A percentile compares a stretch with the other conserved stretches of the same genome.
Evolutionary conservation across 2,113 vertebrate genomes (phyloP).

Genomic region (Falcunculus frontatus): DNA sequence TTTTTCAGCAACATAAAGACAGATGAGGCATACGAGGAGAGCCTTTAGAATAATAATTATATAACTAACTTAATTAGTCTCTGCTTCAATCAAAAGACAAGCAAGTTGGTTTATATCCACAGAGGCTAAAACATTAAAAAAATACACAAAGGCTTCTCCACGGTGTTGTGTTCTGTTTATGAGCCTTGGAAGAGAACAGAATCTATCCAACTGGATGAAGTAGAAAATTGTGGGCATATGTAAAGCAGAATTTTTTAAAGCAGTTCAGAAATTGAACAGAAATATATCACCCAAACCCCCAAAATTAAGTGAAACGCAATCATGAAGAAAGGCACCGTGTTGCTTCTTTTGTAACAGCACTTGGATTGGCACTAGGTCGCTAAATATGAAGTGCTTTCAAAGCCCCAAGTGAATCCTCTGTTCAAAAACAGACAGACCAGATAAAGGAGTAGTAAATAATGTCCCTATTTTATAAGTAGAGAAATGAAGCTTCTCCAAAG

Average conservation of each 20-base stretch:
- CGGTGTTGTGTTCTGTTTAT: neutral
- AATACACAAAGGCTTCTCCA: neutral
- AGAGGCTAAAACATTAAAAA: neutral
- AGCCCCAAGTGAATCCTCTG: neutral
- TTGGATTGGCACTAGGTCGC: neutral
- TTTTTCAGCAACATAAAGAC: slow-evolving; percentile 51
- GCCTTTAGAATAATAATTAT: slow-evolving; percentile 43
- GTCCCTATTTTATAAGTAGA: neutral
- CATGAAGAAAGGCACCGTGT: fast-evolving
- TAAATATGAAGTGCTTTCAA: neutral
- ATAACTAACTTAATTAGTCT: slow-evolving; percentile 36
- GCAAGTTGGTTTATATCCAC: neutral
- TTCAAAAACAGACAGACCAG: neutral
- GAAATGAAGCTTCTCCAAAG: neutral
- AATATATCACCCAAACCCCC: fast-evolving
- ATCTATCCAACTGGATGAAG: neutral
- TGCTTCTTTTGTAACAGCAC: neutral
- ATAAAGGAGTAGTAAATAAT: neutral
- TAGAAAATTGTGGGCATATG: neutral
- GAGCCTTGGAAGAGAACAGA: neutral
- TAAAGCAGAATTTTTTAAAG: neutral
- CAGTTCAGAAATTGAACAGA: neutral
- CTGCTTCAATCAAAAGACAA: neutral
- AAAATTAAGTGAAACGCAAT: neutral
- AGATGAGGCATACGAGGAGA: slow-evolving; percentile 8